Percentiles rank a stretch among this genome's conserved stretches.
Conservation (phyloP, 2,797 vertebrate genomes). For the Cossypha caffra region DNA sequence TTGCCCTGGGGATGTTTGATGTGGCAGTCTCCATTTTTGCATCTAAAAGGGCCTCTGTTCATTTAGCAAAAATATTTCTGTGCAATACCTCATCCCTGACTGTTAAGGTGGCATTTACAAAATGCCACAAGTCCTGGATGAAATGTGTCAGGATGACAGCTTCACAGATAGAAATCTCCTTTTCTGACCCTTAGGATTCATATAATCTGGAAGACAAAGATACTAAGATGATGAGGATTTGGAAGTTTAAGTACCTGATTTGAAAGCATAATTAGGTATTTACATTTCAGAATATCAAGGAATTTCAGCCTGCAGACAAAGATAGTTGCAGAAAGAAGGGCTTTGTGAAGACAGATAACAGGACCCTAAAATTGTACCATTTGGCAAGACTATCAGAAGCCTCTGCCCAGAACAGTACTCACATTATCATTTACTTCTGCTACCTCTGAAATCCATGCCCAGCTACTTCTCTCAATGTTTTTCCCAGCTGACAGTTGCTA, state of each 20-base stretch:
- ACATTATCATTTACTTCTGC: not conserved
- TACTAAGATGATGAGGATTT: not conserved
- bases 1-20: not conserved
- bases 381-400: not conserved
- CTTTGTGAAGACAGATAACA: not conserved
- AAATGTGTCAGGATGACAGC: not conserved
- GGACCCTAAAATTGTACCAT: not conserved
- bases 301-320: not conserved
- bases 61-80: not conserved
- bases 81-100: not conserved
- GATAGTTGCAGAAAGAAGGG: not conserved
- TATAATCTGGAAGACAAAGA: not conserved
- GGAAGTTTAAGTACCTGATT: constrained; percentile 1
- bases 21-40: not conserved
- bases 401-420: not conserved
- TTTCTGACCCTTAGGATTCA: not conserved
- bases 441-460: not conserved
- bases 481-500: not conserved
- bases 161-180: not conserved
- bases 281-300: not conserved
- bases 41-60: not conserved
- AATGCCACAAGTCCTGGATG: not conserved
- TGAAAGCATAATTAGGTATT: constrained; percentile 1
- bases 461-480: not conserved
- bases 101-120: not conserved